Evolutionary conservation across 2,113 vertebrate genomes (phyloP).

Genomic region (Galemys pyrenaicus): DNA sequence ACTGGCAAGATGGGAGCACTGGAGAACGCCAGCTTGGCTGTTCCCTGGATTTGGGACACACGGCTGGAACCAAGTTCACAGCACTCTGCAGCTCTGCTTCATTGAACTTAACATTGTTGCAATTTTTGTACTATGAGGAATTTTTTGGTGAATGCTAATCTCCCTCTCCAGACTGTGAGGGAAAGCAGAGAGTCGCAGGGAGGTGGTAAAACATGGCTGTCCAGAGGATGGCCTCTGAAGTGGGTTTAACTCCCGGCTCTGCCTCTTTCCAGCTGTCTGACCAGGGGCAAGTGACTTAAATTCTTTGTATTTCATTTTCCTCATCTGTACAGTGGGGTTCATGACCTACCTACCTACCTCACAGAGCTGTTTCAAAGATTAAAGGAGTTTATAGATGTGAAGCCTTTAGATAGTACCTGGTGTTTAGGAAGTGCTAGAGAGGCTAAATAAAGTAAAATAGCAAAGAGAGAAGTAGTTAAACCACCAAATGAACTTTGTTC

Average conservation of each 20-base stretch:
- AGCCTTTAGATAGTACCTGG: background rate
- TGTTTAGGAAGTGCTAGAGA: background rate
- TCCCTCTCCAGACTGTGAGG: background rate
- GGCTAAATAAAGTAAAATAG: background rate
- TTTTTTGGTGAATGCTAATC: background rate
- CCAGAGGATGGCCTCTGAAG: background rate
- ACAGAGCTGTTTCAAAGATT: background rate
- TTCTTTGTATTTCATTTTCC: background rate
- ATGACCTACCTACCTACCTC: background rate
- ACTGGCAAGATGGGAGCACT: fast-evolving
- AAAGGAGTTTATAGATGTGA: background rate
- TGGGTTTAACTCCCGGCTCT: background rate
- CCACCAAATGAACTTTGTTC: fast-evolving
- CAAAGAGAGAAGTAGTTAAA: background rate
- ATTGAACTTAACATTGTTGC: fast-evolving
- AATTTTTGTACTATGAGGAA: background rate
- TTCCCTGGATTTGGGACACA: background rate
- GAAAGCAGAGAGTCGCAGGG: background rate
- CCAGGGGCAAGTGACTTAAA: background rate
- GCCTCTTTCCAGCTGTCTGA: background rate
- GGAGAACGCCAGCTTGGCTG: no score
- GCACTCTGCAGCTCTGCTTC: background rate
- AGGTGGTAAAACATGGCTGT: background rate
- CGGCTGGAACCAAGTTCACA: background rate
- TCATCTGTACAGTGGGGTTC: background rate